These are phyloP conservation scores for Pardalotus punctatus DNA, from an alignment of 2,113 vertebrate genomes.

Conservation along the genomic window DNA sequence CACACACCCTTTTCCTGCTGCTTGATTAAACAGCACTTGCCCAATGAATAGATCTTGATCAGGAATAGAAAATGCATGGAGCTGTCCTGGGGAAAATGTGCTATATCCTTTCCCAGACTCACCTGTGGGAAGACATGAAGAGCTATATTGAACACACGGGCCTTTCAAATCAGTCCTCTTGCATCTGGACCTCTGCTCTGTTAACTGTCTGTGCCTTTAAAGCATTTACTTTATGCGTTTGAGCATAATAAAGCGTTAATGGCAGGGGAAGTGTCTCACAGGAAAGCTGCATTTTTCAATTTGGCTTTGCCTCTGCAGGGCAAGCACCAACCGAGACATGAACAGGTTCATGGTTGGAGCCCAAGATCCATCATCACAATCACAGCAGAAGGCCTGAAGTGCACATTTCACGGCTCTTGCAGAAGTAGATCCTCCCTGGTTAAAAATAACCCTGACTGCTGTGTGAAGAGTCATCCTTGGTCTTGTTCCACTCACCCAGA, in stretches of 20 bases:
- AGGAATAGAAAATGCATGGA: slow-evolving; percentile 28
- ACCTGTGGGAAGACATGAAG: slow-evolving; percentile 36
- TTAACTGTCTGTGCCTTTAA: neutral
- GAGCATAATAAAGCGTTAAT: neutral
- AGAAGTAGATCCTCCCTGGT: neutral
- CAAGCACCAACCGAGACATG: neutral
- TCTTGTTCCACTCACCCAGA: neutral
- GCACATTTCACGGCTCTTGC: neutral
- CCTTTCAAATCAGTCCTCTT: neutral
- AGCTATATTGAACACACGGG: neutral
- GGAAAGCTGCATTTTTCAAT: neutral
- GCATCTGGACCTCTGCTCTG: neutral
- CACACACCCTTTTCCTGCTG: slow-evolving; percentile 68
- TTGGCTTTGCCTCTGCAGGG: neutral
- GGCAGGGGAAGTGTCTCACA: neutral
- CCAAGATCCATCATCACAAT: neutral
- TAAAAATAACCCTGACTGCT: neutral
- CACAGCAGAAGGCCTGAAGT: neutral
- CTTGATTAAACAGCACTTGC: slow-evolving; percentile 68
- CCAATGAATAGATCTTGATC: slow-evolving; percentile 67
- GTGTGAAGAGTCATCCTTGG: neutral
- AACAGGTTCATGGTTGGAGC: neutral
- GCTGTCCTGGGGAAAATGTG: slow-evolving; percentile 44
- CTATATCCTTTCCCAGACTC: slow-evolving; percentile 58
- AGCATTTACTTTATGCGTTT: neutral